These are phyloP conservation scores for Platycnemis pennipes DNA, from an alignment of 2,888 invertebrate species.

Conservation along the genomic window DNA sequence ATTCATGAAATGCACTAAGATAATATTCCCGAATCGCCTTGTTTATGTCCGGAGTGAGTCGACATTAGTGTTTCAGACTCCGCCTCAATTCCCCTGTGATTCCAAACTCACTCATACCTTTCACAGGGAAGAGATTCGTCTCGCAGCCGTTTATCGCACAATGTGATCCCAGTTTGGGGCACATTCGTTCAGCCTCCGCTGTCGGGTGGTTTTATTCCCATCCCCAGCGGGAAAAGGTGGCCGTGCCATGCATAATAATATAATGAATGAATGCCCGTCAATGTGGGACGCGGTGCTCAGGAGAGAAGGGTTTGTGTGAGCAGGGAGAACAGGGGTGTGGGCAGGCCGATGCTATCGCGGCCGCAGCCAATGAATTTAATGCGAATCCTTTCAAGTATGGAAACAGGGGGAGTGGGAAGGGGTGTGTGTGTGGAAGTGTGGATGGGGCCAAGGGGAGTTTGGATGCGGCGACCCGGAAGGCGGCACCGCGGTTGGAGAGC, in stretches of 20 bases:
- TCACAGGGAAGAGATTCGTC: not conserved
- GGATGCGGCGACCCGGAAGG: not conserved
- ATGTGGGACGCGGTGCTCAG: not conserved
- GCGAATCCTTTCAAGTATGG: constrained; percentile 28
- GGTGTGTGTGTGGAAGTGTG: not conserved
- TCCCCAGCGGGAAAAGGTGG: not conserved
- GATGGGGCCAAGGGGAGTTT: not conserved
- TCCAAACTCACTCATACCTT: no score
- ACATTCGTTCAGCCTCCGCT: not conserved
- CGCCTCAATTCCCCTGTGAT: no score
- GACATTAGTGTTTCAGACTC: no score
- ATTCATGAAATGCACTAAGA: no score
- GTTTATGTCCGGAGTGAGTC: no score
- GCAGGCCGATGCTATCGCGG: not conserved
- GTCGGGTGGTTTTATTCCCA: not conserved
- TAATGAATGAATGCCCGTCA: constrained; percentile 12
- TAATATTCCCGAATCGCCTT: no score
- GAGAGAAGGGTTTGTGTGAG: not conserved
- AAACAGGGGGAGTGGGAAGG: not conserved
- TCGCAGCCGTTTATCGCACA: not conserved
- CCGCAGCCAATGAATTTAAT: constrained; percentile 13
- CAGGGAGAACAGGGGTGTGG: not conserved
- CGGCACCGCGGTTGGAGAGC: not conserved
- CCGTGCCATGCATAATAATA: constrained; percentile 22
- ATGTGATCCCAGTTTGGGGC: not conserved